phyloP scores from a whole-genome alignment of 2,797 vertebrate genomes.

The Sternotherus odoratus region DNA sequence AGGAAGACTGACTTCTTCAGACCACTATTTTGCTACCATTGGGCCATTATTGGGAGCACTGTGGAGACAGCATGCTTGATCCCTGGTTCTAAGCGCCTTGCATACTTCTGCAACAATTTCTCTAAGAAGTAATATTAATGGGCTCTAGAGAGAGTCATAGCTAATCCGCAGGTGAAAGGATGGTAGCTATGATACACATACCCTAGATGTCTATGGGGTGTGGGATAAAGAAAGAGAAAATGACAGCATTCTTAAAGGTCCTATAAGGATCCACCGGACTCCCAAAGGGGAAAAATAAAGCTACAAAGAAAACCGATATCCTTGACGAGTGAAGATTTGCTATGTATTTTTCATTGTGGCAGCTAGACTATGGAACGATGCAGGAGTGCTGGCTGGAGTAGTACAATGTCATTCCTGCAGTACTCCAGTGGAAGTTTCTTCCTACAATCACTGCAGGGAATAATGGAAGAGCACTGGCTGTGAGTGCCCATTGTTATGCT shows the following conservation, averaged over 20 bases:
- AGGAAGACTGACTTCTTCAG: not conserved
- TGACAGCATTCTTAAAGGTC: not conserved
- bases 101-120: not conserved
- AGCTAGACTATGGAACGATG: not conserved
- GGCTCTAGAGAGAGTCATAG: not conserved
- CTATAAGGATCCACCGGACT: not conserved
- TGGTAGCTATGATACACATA: not conserved
- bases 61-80: constrained; percentile 4
- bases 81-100: not conserved
- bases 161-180: no score
- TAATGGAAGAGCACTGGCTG: not conserved
- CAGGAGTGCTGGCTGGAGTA: not conserved
- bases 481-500: not conserved
- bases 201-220: not conserved
- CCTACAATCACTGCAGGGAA: not conserved
- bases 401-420: not conserved
- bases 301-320: not conserved
- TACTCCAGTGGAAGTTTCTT: not conserved
- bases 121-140: not conserved
- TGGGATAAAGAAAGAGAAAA: not conserved
- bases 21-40: not conserved
- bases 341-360: not conserved
- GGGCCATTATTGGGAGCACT: not conserved
- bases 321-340: not conserved
- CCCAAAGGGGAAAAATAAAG: not conserved